Evolutionary conservation across 1,140 invertebrate genomes (phyloP).

Genomic region (Brachionus plicatilis): DNA sequence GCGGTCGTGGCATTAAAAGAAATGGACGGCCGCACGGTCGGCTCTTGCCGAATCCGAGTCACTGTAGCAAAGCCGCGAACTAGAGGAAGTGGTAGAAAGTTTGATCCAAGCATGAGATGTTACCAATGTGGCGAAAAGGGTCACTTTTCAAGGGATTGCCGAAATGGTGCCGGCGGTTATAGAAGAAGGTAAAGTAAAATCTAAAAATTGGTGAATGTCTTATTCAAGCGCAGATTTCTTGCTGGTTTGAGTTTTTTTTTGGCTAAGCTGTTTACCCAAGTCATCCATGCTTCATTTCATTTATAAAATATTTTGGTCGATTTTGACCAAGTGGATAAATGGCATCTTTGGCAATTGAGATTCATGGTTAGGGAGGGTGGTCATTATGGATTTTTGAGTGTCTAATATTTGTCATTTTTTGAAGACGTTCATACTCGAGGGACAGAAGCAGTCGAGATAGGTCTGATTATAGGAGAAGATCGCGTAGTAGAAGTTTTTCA

Average conservation of each 20-base stretch:
- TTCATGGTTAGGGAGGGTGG: not conserved
- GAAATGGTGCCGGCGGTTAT: not conserved
- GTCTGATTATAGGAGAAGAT: not conserved
- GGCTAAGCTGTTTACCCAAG: not conserved
- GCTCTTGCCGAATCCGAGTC: constrained; percentile 45
- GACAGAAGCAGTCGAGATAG: constrained; percentile 10
- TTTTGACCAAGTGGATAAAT: not conserved
- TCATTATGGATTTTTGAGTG: not conserved
- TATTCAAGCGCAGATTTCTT: not conserved
- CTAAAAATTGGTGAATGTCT: not conserved
- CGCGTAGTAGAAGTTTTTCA: not conserved
- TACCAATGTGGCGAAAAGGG: constrained; percentile 54
- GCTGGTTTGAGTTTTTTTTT: not conserved
- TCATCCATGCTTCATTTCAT: not conserved
- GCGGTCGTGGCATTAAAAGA: constrained; percentile 49
- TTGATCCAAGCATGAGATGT: constrained; percentile 48
- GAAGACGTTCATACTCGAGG: constrained; percentile 1
- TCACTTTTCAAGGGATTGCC: constrained; percentile 46
- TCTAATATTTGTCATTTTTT: constrained; percentile 6
- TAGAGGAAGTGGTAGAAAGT: constrained; percentile 45
- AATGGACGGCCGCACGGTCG: constrained; percentile 47
- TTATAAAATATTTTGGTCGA: not conserved
- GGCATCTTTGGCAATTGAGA: not conserved
- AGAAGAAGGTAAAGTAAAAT: constrained; percentile 37
- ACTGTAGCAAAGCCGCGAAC: constrained; percentile 51